Conservation (phyloP, 2,797 vertebrate genomes). For the Manis crassicaudata region DNA sequence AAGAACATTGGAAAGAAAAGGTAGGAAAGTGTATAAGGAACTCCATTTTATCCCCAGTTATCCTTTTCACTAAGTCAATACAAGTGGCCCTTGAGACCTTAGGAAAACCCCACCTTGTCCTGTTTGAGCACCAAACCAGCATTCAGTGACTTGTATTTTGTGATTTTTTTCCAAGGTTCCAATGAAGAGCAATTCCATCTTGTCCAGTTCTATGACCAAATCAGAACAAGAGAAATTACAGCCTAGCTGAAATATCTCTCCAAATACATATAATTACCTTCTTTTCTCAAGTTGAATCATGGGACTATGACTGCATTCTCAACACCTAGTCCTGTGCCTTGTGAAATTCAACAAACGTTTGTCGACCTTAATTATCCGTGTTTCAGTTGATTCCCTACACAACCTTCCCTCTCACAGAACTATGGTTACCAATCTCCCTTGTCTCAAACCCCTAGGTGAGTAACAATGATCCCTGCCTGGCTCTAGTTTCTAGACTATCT, state of each 20-base stretch:
- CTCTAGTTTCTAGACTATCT: neutral
- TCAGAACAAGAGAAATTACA: neutral
- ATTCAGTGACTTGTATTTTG: neutral
- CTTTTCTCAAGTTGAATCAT: neutral
- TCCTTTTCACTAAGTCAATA: neutral
- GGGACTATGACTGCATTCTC: neutral
- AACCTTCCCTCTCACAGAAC: neutral
- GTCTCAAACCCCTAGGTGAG: neutral
- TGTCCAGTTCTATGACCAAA: conserved; percentile 1
- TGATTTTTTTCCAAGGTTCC: neutral
- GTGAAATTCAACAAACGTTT: neutral
- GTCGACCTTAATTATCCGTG: neutral
- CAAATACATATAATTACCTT: neutral
- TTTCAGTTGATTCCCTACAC: neutral
- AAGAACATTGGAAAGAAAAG: neutral
- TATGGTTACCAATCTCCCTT: neutral
- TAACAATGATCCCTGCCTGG: neutral
- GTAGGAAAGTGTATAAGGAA: neutral
- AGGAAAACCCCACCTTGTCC: neutral
- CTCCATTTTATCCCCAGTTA: neutral
- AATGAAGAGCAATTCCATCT: neutral
- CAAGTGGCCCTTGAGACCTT: neutral
- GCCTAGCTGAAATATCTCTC: neutral
- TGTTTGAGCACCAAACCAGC: neutral
- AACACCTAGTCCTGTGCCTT: neutral